A percentile compares a stretch with the other conserved stretches of the same genome.
Evolutionary conservation across 2,797 vertebrate genomes (phyloP).

Genomic region (Apogon talboti): DNA sequence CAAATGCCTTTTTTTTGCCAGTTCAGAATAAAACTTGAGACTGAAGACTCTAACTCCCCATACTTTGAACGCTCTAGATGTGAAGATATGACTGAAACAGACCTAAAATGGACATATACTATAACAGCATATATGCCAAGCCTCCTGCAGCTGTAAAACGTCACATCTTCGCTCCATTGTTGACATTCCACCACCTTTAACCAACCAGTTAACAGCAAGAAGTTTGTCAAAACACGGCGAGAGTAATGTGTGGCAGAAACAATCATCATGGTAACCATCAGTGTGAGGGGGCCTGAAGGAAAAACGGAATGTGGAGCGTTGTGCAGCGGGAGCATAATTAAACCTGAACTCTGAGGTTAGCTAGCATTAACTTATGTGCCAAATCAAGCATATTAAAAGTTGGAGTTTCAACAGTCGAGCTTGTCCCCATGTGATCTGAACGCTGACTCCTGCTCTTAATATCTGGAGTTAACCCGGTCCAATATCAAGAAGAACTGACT

Average conservation of each 20-base stretch:
- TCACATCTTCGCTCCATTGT: constrained; percentile 21
- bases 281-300: constrained; percentile 29
- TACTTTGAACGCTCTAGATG: too few species aligned
- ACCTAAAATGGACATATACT: too few species aligned
- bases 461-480: constrained; percentile 6
- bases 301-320: constrained; percentile 11
- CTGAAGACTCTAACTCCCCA: too few species aligned
- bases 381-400: constrained; percentile 65
- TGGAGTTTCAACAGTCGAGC: constrained; percentile 33
- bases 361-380: constrained; percentile 47
- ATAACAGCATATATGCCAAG: constrained; percentile 5
- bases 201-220: constrained; percentile 40
- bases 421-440: constrained; percentile 42
- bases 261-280: constrained; percentile 44
- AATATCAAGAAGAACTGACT: constrained; percentile 3
- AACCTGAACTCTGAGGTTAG: constrained; percentile 48
- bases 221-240: constrained; percentile 51
- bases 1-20: too few species aligned
- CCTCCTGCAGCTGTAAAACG: constrained; percentile 8
- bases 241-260: constrained; percentile 48
- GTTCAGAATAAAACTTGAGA: too few species aligned
- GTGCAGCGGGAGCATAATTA: constrained; percentile 55
- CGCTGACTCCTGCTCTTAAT: constrained; percentile 27
- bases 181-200: constrained; percentile 38
- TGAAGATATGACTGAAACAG: too few species aligned